These are phyloP conservation scores for Pituophis catenifer DNA, from an alignment of 2,113 vertebrate genomes.

Conservation along the genomic window DNA sequence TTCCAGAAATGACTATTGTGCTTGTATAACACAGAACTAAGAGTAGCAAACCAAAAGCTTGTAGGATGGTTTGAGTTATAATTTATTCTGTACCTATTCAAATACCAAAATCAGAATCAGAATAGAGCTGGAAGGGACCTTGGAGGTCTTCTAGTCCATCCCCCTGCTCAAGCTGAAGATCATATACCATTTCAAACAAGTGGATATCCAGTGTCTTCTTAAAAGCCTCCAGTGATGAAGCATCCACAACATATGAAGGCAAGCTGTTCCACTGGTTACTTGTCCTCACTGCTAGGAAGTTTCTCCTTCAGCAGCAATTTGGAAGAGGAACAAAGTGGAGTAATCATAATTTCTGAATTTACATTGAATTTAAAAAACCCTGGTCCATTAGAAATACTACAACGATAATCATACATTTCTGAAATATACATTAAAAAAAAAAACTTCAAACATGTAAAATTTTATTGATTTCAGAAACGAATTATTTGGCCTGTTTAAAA, in stretches of 20 bases:
- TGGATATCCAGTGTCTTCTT: too few species aligned
- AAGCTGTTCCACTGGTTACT: too few species aligned
- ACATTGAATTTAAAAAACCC: not conserved
- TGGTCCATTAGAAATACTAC: not conserved
- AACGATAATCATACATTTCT: not conserved
- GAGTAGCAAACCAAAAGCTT: not conserved
- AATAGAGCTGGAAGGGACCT: too few species aligned
- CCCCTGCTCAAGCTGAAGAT: too few species aligned
- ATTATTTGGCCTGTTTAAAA: not conserved
- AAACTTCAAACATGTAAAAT: not conserved
- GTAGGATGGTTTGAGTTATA: not conserved
- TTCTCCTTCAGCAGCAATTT: not conserved
- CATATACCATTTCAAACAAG: too few species aligned
- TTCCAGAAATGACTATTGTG: not conserved
- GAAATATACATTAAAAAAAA: not conserved
- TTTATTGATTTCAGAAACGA: not conserved
- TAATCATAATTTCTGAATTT: not conserved
- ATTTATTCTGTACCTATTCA: not conserved
- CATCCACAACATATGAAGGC: too few species aligned
- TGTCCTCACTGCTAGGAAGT: too few species aligned
- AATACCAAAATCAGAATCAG: not conserved
- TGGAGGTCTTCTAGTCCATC: too few species aligned
- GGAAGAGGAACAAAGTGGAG: not conserved
- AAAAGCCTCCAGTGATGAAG: too few species aligned
- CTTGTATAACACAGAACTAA: not conserved